Evolutionary conservation across 2,113 vertebrate genomes (phyloP), one percentile per base, ranked within the genome.

Genomic region (Caranx ignobilis): DNA sequence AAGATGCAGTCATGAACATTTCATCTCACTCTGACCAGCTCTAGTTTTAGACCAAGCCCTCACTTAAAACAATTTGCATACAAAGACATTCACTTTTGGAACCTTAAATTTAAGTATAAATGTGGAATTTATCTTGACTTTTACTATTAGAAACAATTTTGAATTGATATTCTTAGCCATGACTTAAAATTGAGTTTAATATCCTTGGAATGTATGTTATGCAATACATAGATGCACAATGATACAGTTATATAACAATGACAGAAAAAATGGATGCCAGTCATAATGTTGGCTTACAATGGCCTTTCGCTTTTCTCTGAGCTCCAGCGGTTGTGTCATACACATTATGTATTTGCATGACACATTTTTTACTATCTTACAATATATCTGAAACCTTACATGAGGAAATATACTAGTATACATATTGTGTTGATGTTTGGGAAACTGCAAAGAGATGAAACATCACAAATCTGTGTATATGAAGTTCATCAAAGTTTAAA

Each of bases 391-490:
- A 54, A 21, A 18, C 1, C 47, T 48, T 48, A 48, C 47, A 48
- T 48, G 47, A 16, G 47, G 15, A 48, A 48, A 48, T 41, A 18
- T 48, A 48, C 47, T 16, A 18, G 47, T 50, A 1, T 50, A 19
- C 19, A 10, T 37, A n/a, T 64, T 34, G 5, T 2, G 6, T 41
- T n/a, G 34, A n/a, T 52, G 45, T 78, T 68, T 80, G 79, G 79
- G 71, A 88, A 79, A 75, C 32, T 35, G 37, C 8, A 8, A 41
- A 41, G 1, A 55, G 21, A 13, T 19, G 21, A 34, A 61, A 54
- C 16, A 48, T 26, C 37, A 39, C 45, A 32, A 48, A 77, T 78
- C 32, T 18, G 65, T 37, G 75, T 10, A 2, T 11, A 57, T 6
- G 15, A 64, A 5, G 26, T 26, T 1, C 47, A 68, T 68, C 26